Evolutionary conservation across 1,140 invertebrate species (phyloP), one percentile per base, ranked within the genome.

Genomic region (Caenorhabditis remanei): DNA sequence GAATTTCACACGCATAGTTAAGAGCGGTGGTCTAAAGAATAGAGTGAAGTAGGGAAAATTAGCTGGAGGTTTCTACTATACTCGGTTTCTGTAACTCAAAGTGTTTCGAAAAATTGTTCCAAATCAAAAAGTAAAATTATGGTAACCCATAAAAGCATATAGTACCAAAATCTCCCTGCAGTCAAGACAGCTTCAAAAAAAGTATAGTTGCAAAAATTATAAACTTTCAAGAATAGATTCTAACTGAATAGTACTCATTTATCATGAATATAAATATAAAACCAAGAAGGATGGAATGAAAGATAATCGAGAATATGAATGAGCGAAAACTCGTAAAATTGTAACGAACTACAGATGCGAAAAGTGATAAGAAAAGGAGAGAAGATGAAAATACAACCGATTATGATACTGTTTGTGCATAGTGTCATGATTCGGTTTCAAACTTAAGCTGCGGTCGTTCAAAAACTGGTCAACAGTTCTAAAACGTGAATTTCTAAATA

Each of bases 291-390:
- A 71, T 46, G 16, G 67, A 71, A 71, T n/a, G 40, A 46, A 46
- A 46, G 63, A 67, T 41, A 67, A 13, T 67, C 32, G 43, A 46
- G 67, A 48, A 4, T 43, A 41, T 6, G 43, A 71, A 71, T 71
- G 71, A 79, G 71, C 50, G 46, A 50, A 53, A 79, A 32, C 71
- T 79, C 71, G 21, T 79, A 79, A 79, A 79, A 71, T 21, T 65
- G 43, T 71, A 71, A 79, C 71, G 46, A 79, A 79, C 71, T 79
- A 79, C 71, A 79, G 71, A 79, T 79, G 71, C 71, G 71, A 50
- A 79, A 79, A 79, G 46, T 79, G 71, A 79, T 79, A 79, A 79
- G 71, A 16, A 2, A 32, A 32, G 32, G 32, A 40, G 21, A 21
- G 11, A 32, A 79, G 71, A 50, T 50, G 46, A 46, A 48, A 48